Conservation (phyloP, 2,888 invertebrate genomes). For the Euzophera pinguis region DNA sequence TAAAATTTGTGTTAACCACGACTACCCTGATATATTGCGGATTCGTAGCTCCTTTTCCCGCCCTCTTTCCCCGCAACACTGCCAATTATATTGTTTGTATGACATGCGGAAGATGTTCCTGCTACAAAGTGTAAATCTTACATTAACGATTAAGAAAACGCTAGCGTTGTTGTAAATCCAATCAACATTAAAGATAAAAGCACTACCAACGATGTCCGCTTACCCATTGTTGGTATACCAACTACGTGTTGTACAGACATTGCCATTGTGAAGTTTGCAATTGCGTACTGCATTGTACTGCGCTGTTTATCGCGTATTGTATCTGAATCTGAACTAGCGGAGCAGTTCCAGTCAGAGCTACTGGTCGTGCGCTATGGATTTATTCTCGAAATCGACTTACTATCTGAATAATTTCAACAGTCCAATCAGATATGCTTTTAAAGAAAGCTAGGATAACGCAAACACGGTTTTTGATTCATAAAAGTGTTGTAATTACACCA, state of each 20-base stretch:
- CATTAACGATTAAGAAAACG: too few species aligned
- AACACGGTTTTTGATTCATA: too few species aligned
- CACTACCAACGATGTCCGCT: not conserved
- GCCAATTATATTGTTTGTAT: too few species aligned
- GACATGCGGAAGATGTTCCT: too few species aligned
- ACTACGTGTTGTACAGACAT: not conserved
- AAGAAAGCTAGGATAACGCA: too few species aligned
- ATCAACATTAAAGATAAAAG: not conserved
- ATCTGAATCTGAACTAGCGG: not conserved
- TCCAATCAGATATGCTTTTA: too few species aligned
- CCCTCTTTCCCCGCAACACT: not conserved
- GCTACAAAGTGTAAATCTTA: too few species aligned
- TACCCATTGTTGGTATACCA: not conserved
- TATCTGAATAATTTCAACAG: too few species aligned
- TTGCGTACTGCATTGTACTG: not conserved
- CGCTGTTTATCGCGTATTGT: not conserved
- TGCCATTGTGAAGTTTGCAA: not conserved
- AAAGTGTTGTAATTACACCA: too few species aligned
- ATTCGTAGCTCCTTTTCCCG: not conserved
- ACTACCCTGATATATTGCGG: not conserved
- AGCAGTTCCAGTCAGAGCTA: not conserved
- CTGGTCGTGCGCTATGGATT: not conserved
- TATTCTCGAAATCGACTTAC: not conserved
- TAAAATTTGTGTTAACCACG: slow-evolving; percentile 7
- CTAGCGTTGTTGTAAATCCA: not conserved